Percentiles rank a stretch among this genome's conserved stretches.
phyloP scores from a whole-genome alignment of 2,888 invertebrate species.

The Zhuqinia jingwanae region DNA sequence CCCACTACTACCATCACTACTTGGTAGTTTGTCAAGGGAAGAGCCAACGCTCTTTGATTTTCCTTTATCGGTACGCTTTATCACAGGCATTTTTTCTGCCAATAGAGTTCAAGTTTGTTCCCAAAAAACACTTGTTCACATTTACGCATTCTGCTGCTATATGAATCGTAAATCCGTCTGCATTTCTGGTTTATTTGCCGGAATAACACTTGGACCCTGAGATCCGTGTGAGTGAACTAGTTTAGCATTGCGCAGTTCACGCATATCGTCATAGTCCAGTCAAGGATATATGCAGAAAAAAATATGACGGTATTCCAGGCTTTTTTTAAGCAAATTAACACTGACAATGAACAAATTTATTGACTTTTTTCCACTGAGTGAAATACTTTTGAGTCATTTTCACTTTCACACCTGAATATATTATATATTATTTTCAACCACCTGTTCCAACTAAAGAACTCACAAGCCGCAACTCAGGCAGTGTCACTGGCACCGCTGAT shows the following conservation, averaged over 20 bases:
- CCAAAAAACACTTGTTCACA: constrained; percentile 20
- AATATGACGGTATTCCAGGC: too few relatives aligned
- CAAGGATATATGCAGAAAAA: too few relatives aligned
- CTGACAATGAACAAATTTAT: constrained; percentile 69
- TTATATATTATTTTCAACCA: too few relatives aligned
- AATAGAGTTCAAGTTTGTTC: background rate
- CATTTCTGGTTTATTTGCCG: too few relatives aligned
- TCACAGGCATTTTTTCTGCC: constrained; percentile 54
- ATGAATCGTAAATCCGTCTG: background rate
- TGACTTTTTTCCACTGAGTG: constrained; percentile 24
- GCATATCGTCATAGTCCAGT: background rate
- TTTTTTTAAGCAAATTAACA: background rate
- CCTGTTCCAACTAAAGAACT: constrained; percentile 43
- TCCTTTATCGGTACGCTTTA: constrained; percentile 53
- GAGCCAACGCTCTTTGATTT: constrained; percentile 67
- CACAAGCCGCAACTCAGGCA: background rate
- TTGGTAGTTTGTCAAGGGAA: constrained; percentile 44
- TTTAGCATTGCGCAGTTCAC: background rate
- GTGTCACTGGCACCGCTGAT: constrained; percentile 11
- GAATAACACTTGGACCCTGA: too few relatives aligned
- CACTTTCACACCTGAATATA: constrained; percentile 37
- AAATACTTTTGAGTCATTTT: background rate
- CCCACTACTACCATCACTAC: too few relatives aligned
- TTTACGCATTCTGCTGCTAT: constrained; percentile 21
- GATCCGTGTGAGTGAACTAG: constrained; percentile 30